Evolutionary conservation across 2,888 invertebrate genomes (phyloP).

Genomic region (Coelogynopora nodosa): DNA sequence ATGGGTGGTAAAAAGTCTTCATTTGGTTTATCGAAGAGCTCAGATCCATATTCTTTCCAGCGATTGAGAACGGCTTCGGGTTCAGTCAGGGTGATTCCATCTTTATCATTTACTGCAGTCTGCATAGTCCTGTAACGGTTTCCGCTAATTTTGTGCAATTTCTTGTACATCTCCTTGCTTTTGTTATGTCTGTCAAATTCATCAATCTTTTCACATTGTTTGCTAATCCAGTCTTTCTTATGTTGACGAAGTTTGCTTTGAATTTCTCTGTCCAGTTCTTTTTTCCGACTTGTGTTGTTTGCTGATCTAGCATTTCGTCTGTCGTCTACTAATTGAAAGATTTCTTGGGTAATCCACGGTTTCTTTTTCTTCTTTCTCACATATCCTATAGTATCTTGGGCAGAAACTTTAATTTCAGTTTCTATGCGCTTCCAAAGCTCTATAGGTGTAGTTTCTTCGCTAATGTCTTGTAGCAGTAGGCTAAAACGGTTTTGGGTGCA

Average conservation of each 20-base stretch:
- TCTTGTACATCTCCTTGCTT: neutral
- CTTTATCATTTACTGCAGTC: neutral
- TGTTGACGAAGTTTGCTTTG: neutral
- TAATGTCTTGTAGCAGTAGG: too few species aligned
- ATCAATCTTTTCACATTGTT: neutral
- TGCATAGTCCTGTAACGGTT: neutral
- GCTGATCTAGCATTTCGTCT: too few species aligned
- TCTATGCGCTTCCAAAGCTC: too few species aligned
- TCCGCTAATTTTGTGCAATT: neutral
- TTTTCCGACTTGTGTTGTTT: neutral
- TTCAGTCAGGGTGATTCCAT: neutral
- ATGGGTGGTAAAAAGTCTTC: neutral
- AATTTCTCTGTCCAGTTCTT: neutral
- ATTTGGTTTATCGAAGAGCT: neutral
- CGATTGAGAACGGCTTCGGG: neutral
- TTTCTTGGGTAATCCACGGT: too few species aligned
- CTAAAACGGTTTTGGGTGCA: too few species aligned
- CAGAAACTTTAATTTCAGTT: too few species aligned
- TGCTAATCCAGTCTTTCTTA: neutral
- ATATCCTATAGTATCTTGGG: too few species aligned
- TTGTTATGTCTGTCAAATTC: neutral
- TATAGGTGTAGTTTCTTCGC: too few species aligned
- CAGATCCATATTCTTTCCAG: neutral
- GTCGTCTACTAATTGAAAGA: too few species aligned
- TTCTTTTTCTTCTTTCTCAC: too few species aligned